A percentile compares a stretch with the other conserved stretches of the same genome.
These are phyloP conservation scores for Aptenodytes forsteri DNA, from an alignment of 2,113 vertebrate genomes.

Conservation along the genomic window DNA sequence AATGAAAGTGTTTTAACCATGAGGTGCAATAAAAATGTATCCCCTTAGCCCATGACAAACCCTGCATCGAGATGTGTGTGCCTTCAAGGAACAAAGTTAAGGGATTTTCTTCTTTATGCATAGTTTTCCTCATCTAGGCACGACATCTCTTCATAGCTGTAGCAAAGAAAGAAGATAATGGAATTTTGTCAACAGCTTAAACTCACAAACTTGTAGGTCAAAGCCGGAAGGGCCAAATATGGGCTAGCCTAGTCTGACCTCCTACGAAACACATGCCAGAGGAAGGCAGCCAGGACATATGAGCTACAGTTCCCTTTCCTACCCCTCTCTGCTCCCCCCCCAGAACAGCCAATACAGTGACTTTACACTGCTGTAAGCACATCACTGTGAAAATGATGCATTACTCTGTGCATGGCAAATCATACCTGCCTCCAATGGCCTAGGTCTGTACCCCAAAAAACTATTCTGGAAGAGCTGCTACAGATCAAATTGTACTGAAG, in stretches of 20 bases:
- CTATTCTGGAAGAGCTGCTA: not conserved
- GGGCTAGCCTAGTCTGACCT: not conserved
- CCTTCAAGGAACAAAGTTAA: not conserved
- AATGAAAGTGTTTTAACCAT: not conserved
- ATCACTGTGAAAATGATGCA: not conserved
- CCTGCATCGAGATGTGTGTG: not conserved
- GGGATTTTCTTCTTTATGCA: not conserved
- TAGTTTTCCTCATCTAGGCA: not conserved
- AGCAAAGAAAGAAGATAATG: not conserved
- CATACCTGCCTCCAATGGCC: not conserved
- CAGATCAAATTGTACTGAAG: not conserved
- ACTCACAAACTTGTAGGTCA: not conserved
- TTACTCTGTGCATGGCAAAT: not conserved
- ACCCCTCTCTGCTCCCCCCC: not conserved
- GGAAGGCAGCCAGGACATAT: not conserved
- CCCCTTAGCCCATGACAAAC: not conserved
- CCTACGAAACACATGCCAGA: not conserved
- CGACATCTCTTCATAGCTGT: not conserved
- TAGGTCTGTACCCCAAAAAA: not conserved
- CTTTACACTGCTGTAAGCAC: not conserved
- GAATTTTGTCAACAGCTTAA: not conserved
- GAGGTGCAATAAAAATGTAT: not conserved
- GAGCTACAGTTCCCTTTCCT: accelerated
- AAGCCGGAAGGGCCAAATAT: not conserved
- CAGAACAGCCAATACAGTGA: not conserved